Evolutionary conservation across 2,888 invertebrate genomes (phyloP), one percentile per base, ranked within the genome.

Genomic region (Dorcus parallelipipedus): DNA sequence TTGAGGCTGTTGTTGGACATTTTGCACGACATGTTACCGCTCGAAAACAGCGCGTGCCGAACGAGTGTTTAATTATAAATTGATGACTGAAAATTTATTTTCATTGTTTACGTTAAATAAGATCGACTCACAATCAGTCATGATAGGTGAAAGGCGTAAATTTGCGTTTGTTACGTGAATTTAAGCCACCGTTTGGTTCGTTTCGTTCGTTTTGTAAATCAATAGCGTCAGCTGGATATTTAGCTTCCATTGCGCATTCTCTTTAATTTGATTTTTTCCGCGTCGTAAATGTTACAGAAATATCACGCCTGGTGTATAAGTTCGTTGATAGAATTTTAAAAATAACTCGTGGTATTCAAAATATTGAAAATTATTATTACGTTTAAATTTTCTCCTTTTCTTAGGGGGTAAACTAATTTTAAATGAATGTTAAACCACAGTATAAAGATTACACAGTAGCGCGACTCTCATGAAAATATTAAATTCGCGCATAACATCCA

Each of bases 1-100:
- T 73, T 74, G 73, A 84, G 76, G 76, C 83, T 83, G 72, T 84
- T 85, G 64, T 82, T 81, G 68, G 78, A 76, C 69, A 83, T 80
- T 75, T 82, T 83, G 75, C 79, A 80, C 73, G 85, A 85, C 85
- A 86, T 85, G 61, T 71, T 72, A 40, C 58, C 43, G 51, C 20
- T 10, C 45, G 38, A 42, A 51, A 51, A 49, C 26, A 45, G 40
- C 56, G 47, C 52, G 38, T 26, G 45, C 45, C 20, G 45, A 17
- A 45, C n/a, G 45, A 1, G 45, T 17, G 10, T 49, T 26, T 33
- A 26, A 26, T 26, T 17, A 14, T 14, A 14, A n/a, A 4, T 38
- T 49, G 17, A 17, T 9, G 41, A n/a, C 33, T 42, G 23, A 26
- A 26, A 45, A 26, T 17, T n/a, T 23, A 33, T 45, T 10, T 33